phyloP scores from a whole-genome alignment of 2,113 vertebrate species.

The Podarcis cretensis region DNA sequence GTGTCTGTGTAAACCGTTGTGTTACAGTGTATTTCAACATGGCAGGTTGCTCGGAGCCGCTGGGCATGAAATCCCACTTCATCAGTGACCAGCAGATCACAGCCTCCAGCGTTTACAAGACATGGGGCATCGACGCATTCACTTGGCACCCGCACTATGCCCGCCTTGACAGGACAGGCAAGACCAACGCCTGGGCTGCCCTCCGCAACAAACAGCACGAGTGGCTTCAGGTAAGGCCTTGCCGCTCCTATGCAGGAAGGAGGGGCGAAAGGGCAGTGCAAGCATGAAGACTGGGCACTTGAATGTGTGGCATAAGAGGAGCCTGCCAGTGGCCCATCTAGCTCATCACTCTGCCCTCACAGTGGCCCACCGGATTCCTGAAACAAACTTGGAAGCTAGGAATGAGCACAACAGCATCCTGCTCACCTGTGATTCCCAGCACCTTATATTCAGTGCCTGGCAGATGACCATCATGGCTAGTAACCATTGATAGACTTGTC shows the following conservation, averaged over 20 bases:
- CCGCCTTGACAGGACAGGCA: conserved; percentile 91
- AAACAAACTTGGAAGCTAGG: too few relatives aligned
- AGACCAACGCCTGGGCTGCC: conserved; percentile 95
- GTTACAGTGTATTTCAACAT: conserved; percentile 86
- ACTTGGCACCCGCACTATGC: conserved; percentile 90
- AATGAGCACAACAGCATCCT: too few relatives aligned
- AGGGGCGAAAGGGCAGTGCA: neutral
- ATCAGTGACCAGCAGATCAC: conserved; percentile 88
- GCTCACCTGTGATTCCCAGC: too few relatives aligned
- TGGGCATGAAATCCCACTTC: conserved; percentile 90
- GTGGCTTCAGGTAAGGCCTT: conserved; percentile 90
- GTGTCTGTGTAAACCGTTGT: conserved; percentile 55
- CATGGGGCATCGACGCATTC: conserved; percentile 90
- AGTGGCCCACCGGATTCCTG: too few relatives aligned
- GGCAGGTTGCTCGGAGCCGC: conserved; percentile 89
- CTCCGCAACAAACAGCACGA: conserved; percentile 78
- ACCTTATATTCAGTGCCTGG: too few relatives aligned
- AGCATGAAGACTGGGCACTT: neutral
- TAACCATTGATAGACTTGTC: too few relatives aligned
- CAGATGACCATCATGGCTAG: too few relatives aligned
- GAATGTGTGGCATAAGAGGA: neutral
- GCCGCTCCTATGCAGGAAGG: rapidly evolving
- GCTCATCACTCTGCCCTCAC: too few relatives aligned
- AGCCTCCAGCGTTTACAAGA: conserved; percentile 89
- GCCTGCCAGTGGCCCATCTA: too few relatives aligned